phyloP scores from a whole-genome alignment of 1,140 invertebrate species.

The Drosophila pseudoananassae region DNA sequence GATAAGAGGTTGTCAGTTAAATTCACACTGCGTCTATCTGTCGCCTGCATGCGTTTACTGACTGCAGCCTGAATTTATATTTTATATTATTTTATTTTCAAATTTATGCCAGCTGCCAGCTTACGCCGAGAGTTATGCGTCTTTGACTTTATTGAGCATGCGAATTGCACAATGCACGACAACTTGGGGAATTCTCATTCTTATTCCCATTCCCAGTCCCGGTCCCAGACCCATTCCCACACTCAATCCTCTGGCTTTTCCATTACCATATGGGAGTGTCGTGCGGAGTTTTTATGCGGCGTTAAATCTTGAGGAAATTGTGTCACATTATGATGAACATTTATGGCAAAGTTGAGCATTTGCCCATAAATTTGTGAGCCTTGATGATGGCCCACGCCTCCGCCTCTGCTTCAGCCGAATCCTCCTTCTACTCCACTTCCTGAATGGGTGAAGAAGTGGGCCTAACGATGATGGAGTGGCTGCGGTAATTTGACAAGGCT shows the following conservation, averaged over 20 bases:
- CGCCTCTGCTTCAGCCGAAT: not conserved
- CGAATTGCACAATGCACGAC: constrained; percentile 59
- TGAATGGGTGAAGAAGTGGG: constrained; percentile 20
- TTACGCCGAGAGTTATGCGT: constrained; percentile 58
- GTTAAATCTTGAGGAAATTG: constrained; percentile 81
- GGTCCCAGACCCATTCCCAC: constrained; percentile 23
- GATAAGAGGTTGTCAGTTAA: constrained; percentile 63
- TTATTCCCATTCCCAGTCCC: constrained; percentile 6
- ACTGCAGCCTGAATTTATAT: constrained; percentile 64
- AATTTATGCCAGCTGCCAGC: constrained; percentile 65
- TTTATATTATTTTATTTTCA: constrained; percentile 70
- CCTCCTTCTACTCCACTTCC: not conserved
- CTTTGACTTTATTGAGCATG: constrained; percentile 75
- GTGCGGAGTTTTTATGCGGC: constrained; percentile 62
- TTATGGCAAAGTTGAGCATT: constrained; percentile 76
- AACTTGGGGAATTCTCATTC: constrained; percentile 26
- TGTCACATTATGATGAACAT: constrained; percentile 82
- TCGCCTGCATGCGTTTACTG: constrained; percentile 51
- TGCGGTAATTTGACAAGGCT: constrained; percentile 77
- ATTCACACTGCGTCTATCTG: constrained; percentile 50
- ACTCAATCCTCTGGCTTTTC: constrained; percentile 32
- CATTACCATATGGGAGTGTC: constrained; percentile 51
- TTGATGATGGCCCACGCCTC: constrained; percentile 34
- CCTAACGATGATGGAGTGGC: constrained; percentile 75
- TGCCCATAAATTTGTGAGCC: constrained; percentile 69